These are phyloP conservation scores for Boleophthalmus pectinirostris DNA, from an alignment of 2,113 vertebrate genomes.

Conservation along the genomic window DNA sequence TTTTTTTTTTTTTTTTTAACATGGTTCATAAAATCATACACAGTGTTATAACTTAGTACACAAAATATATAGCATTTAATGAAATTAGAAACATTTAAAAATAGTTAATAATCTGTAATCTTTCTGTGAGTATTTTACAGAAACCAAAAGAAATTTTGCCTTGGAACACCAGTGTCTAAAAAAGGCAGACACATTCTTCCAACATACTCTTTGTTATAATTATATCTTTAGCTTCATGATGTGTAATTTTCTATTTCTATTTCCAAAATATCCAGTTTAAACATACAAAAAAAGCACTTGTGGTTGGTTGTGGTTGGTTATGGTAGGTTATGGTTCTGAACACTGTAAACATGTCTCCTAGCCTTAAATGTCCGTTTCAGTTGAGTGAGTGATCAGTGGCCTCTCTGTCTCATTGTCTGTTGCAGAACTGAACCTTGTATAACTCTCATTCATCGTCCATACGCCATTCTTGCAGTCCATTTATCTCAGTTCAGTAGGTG, in stretches of 20 bases:
- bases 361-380: neutral
- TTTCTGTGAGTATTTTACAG: neutral
- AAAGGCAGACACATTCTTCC: neutral
- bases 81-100: neutral
- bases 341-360: constrained; percentile 59
- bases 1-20: neutral
- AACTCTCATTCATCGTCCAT: neutral
- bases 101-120: neutral
- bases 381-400: neutral
- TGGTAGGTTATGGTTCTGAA: constrained; percentile 40
- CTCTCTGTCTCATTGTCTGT: neutral
- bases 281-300: constrained; percentile 60
- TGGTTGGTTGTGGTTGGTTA: neutral
- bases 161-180: neutral
- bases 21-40: neutral
- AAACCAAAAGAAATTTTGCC: constrained; percentile 1
- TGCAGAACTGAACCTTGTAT: neutral
- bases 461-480: neutral
- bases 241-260: neutral
- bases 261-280: neutral
- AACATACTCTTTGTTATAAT: neutral
- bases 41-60: neutral
- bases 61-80: constrained; percentile 3
- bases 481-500: constrained; percentile 67
- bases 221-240: neutral